phyloP scores from a whole-genome alignment of 2,113 vertebrate genomes.

The Willisornis vidua region DNA sequence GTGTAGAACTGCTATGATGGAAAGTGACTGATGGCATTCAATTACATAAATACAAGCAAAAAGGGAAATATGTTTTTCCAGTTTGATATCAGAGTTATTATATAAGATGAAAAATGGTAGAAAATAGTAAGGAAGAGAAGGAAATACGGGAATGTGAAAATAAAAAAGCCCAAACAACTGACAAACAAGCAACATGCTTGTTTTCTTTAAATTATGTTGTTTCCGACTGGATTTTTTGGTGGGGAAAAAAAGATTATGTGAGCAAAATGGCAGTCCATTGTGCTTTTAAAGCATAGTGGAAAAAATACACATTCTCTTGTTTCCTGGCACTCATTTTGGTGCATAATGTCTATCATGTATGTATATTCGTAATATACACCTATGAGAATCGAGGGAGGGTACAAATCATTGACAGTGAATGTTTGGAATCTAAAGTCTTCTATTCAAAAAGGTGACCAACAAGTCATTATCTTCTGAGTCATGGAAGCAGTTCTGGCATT shows the following conservation, averaged over 20 bases:
- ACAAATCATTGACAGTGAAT: neutral
- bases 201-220: neutral
- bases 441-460: neutral
- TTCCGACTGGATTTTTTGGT: neutral
- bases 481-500: neutral
- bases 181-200: neutral
- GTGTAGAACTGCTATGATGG: neutral
- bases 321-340: neutral
- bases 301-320: neutral
- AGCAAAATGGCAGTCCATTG: neutral
- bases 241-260: neutral
- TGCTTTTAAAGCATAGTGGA: neutral
- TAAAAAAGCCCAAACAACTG: neutral
- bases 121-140: neutral
- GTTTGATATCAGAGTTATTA: neutral
- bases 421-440: neutral
- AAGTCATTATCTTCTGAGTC: neutral
- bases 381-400: neutral
- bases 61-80: neutral
- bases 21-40: neutral
- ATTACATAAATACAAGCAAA: neutral
- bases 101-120: neutral
- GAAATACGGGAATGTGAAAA: neutral
- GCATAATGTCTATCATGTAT: neutral
- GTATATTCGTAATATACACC: neutral